Evolutionary conservation across 2,113 vertebrate species (phyloP).

Genomic region (Jaculus jaculus): DNA sequence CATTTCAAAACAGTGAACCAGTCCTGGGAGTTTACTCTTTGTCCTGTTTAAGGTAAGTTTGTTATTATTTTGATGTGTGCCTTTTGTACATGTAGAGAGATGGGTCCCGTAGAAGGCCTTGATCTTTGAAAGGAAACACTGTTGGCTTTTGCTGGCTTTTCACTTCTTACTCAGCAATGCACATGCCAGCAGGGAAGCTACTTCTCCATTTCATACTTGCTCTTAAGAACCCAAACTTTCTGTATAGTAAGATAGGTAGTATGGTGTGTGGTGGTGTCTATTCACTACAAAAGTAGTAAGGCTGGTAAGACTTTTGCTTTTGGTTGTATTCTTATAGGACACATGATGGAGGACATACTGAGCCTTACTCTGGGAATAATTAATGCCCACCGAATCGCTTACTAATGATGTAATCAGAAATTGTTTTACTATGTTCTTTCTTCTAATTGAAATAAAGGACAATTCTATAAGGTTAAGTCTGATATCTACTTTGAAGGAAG

Average conservation of each 20-base stretch:
- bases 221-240: not conserved
- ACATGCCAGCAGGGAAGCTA: not conserved
- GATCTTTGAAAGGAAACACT: not conserved
- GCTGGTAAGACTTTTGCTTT: not conserved
- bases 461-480: not conserved
- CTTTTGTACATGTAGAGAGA: not conserved
- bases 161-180: not conserved
- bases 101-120: not conserved
- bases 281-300: not conserved
- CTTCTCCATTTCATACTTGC: not conserved
- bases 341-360: not conserved
- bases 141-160: not conserved
- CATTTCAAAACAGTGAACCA: not conserved
- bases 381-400: conserved; percentile 1
- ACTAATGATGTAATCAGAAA: conserved; percentile 48
- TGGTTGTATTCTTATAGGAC: not conserved
- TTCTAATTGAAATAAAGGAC: not conserved
- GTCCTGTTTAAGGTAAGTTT: not conserved
- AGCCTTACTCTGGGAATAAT: conserved; percentile 6
- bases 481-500: conserved; percentile 13
- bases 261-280: not conserved
- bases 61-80: not conserved
- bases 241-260: not conserved
- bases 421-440: not conserved
- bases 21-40: not conserved